Evolutionary conservation across 2,113 vertebrate genomes (phyloP).

Genomic region (Corythornis cristatus): DNA sequence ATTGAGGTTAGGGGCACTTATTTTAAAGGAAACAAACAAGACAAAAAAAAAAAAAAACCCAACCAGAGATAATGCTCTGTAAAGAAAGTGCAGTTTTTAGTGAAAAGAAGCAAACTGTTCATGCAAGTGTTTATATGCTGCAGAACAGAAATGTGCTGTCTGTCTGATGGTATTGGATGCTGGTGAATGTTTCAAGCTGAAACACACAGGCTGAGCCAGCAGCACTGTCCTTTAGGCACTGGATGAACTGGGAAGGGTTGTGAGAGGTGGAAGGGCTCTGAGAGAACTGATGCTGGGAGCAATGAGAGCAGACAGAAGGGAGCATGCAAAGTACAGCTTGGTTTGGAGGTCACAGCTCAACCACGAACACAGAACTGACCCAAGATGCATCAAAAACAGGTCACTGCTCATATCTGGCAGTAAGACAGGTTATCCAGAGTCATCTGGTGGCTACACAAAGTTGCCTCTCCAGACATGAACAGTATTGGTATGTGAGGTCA

Average conservation of each 20-base stretch:
- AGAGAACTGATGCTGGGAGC: too few species aligned
- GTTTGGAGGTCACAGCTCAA: not conserved
- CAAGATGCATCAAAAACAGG: not conserved
- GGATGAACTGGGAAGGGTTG: not conserved
- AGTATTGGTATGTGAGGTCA: not conserved
- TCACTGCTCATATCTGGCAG: not conserved
- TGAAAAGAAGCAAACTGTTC: not conserved
- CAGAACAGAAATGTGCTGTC: not conserved
- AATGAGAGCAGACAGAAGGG: not conserved
- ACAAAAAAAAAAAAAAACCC: not conserved
- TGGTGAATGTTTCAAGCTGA: not conserved
- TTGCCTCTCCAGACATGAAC: accelerated
- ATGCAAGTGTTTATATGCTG: not conserved
- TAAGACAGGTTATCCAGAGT: not conserved
- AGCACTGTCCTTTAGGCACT: not conserved
- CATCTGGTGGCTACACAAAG: accelerated
- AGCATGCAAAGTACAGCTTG: not conserved
- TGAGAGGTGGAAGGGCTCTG: not conserved
- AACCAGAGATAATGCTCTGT: not conserved
- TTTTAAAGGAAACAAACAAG: not conserved
- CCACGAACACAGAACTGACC: too few species aligned
- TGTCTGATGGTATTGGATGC: not conserved
- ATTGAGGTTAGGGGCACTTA: not conserved
- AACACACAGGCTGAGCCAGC: accelerated
- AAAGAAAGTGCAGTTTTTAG: accelerated